Conservation (phyloP, 2,888 invertebrate species). For the Colostygia pectinataria region DNA sequence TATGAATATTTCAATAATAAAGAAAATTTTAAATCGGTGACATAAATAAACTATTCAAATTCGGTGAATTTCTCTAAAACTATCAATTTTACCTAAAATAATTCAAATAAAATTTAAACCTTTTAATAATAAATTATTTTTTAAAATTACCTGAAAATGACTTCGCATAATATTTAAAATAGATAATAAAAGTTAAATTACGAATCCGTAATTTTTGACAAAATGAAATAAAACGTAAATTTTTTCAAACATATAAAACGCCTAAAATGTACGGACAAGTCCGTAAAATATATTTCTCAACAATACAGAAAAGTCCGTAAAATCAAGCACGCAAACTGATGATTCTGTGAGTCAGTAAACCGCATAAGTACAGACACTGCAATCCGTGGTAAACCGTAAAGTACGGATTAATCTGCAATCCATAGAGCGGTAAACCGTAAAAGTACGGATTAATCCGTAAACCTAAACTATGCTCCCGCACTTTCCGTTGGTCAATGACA, state of each 20-base stretch:
- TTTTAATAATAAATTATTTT: constrained; percentile 16
- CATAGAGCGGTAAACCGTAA: too few species aligned
- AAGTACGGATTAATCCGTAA: constrained; percentile 5
- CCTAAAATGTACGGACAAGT: not conserved
- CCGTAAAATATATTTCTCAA: not conserved
- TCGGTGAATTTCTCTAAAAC: constrained; percentile 10
- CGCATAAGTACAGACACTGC: too few species aligned
- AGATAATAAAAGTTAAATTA: not conserved
- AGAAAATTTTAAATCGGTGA: constrained; percentile 8
- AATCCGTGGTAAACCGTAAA: not conserved
- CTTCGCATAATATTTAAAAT: constrained; percentile 8
- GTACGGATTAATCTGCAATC: not conserved
- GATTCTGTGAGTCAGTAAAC: too few species aligned
- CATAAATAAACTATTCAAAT: constrained; percentile 16
- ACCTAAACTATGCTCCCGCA: constrained; percentile 74
- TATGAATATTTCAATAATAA: constrained; percentile 4
- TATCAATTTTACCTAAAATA: not conserved
- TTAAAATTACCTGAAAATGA: constrained; percentile 5
- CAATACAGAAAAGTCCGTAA: not conserved
- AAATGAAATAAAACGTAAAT: too few species aligned
- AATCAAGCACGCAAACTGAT: too few species aligned
- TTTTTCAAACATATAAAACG: too few species aligned
- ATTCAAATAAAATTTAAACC: not conserved
- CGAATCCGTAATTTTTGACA: not conserved
- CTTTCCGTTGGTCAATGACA: constrained; percentile 73